Conservation (phyloP, 37 sponge, comb jelly and placozoan genomes). For the Hexactinellida sp. region DNA sequence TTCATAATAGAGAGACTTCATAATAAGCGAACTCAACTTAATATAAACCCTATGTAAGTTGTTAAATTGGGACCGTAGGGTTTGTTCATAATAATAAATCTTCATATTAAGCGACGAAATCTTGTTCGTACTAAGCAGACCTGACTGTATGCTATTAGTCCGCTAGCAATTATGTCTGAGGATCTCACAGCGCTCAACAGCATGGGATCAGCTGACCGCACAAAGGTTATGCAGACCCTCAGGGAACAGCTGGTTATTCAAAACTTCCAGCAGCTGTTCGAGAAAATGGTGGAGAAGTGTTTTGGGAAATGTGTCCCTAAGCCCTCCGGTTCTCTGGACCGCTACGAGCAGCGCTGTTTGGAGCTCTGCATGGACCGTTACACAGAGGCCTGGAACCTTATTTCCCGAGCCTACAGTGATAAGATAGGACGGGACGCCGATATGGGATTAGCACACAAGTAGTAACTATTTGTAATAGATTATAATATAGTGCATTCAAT, state of each 20-base stretch:
- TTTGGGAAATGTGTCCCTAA: constrained; percentile 19
- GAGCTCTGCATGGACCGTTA: constrained; percentile 33
- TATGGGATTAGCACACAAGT: background rate
- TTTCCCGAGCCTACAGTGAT: constrained; percentile 20
- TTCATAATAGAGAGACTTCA: too few relatives aligned
- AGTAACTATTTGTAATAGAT: background rate
- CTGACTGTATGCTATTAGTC: too few relatives aligned
- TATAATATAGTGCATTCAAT: too few relatives aligned
- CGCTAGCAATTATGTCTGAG: background rate
- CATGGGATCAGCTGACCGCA: background rate
- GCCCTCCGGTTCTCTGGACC: constrained; percentile 17
- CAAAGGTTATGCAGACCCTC: constrained; percentile 8
- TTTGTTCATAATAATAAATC: too few relatives aligned
- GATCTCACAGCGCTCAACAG: background rate
- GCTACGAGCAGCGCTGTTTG: constrained; percentile 23
- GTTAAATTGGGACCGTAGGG: too few relatives aligned
- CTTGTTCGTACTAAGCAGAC: too few relatives aligned
- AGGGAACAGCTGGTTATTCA: background rate
- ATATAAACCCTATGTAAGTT: too few relatives aligned
- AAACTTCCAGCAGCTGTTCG: constrained; percentile 1
- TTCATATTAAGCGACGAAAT: too few relatives aligned
- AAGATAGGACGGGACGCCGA: constrained; percentile 20
- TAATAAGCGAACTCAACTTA: too few relatives aligned
- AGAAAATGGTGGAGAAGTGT: constrained; percentile 23
- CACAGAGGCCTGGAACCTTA: constrained; percentile 26